Evolutionary conservation across 1,140 invertebrate species (phyloP), one percentile per base, ranked within the genome.

Genomic region (Aphelinus certus): DNA sequence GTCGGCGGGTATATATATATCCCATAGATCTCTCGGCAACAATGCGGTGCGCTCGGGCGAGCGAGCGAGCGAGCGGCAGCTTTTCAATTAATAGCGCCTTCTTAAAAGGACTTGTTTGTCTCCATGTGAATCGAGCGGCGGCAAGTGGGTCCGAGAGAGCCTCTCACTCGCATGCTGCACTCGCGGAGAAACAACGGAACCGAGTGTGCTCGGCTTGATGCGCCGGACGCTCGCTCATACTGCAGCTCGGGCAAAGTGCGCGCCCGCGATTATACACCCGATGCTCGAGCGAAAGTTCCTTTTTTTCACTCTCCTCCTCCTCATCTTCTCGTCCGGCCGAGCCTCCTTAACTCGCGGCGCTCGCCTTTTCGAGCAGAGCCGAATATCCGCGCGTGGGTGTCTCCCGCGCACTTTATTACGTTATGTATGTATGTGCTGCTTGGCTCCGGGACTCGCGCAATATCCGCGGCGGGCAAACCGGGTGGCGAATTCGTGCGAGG

Each of bases 281-380:
- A 66, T 58, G 10, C 26, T 6, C 9, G 57, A 56, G 72, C 68
- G 73, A 75, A 75, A 75, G 73, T 75, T n/a, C 55, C 57, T 68
- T 75, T 64, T 75, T 64, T 42, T 43, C 45, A 10, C 7, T 63
- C 2, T 61, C 4, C 45, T 43, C 56, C 3, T 42, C 6, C 42
- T 62, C 56, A n/a, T 10, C 26, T 10, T 47, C 64, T 5, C n/a
- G 10, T 7, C 45, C 48, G 26, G 55, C 43, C 1, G 9, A 7
- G 2, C 42, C 42, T 26, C 2, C 9, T 55, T 46, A 62, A 42
- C 61, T 49, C 46, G 49, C n/a, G 42, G 26, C 63, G 9, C 49
- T 64, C 45, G 55, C 73, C 73, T 75, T 75, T 75, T 75, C 58
- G 69, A 75, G 73, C 63, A 69, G 69, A 75, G 46, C 58, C 72